Evolutionary conservation across 2,113 vertebrate species (phyloP).

Genomic region (Lutjanus erythropterus): DNA sequence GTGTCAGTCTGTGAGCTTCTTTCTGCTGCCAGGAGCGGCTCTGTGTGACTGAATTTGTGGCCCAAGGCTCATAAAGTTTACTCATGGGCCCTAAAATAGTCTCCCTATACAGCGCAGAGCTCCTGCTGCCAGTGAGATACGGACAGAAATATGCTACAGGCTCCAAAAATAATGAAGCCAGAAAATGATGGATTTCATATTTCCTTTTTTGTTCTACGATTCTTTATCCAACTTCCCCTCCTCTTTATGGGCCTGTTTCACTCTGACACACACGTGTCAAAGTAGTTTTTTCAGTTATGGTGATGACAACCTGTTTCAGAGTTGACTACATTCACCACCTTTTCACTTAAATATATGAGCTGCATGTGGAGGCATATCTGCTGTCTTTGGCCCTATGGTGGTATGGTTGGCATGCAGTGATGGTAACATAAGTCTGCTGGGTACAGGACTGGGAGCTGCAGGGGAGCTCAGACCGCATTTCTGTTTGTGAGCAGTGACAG

Average conservation of each 20-base stretch:
- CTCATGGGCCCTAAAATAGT: constrained; percentile 41
- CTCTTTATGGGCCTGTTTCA: constrained; percentile 3
- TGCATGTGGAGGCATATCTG: constrained; percentile 4
- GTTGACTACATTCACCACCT: neutral
- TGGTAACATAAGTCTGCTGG: neutral
- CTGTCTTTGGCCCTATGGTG: constrained; percentile 16
- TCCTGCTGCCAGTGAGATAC: constrained; percentile 24
- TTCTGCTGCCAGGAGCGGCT: constrained; percentile 6
- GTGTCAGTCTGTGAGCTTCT: constrained; percentile 3
- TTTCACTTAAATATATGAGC: constrained; percentile 12
- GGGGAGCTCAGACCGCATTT: constrained; percentile 11
- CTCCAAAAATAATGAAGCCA: neutral
- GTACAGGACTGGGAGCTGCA: neutral
- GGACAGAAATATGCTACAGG: constrained; percentile 18
- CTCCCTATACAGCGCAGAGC: constrained; percentile 20
- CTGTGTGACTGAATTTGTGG: constrained; percentile 53
- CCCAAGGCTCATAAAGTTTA: constrained; percentile 61
- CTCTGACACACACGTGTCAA: neutral
- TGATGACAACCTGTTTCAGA: constrained; percentile 28
- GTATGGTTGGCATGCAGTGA: neutral
- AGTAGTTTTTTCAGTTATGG: neutral
- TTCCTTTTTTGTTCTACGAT: neutral
- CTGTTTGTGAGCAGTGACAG: constrained; percentile 58
- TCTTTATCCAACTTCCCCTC: neutral
- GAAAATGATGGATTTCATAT: neutral